phyloP scores from a whole-genome alignment of 1,140 invertebrate genomes.

The Mya arenaria region DNA sequence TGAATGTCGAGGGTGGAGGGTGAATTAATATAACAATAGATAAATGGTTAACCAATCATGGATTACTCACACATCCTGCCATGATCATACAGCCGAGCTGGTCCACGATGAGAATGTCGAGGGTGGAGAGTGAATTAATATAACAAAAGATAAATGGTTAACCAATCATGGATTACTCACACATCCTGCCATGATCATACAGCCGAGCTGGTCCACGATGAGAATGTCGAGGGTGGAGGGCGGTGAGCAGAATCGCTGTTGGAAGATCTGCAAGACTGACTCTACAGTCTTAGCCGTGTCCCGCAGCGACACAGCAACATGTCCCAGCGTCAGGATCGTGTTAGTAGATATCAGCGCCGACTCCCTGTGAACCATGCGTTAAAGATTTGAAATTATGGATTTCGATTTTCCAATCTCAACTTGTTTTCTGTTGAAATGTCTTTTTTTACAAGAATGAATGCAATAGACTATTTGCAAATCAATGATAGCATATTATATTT shows the following conservation, averaged over 20 bases:
- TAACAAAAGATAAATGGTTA: too few relatives aligned
- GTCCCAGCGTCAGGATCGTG: conserved; percentile 98
- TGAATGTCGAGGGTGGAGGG: too few relatives aligned
- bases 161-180: too few relatives aligned
- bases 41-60: too few relatives aligned
- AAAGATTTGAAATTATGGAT: too few relatives aligned
- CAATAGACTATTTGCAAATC: too few relatives aligned
- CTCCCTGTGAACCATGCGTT: conserved; percentile 86
- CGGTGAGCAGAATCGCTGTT: conserved; percentile 96
- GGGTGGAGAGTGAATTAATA: conserved; percentile 88
- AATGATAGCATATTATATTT: too few relatives aligned
- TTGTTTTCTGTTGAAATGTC: too few relatives aligned
- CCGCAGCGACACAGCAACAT: conserved; percentile 95
- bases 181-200: conserved; percentile 93
- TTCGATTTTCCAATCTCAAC: too few relatives aligned
- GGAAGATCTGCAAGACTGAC: conserved; percentile 98
- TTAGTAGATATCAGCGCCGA: conserved; percentile 96
- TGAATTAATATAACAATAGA: too few relatives aligned
- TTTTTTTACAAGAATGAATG: too few relatives aligned
- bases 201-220: conserved; percentile 98
- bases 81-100: conserved; percentile 99
- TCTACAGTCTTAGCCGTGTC: conserved; percentile 92
- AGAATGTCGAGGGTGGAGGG: conserved; percentile 93
- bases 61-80: conserved; percentile 84
- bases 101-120: conserved; percentile 97